Percentiles rank a stretch among this genome's conserved stretches.
Conservation (phyloP, 2,797 vertebrate species). For the Vespertilio murinus region DNA sequence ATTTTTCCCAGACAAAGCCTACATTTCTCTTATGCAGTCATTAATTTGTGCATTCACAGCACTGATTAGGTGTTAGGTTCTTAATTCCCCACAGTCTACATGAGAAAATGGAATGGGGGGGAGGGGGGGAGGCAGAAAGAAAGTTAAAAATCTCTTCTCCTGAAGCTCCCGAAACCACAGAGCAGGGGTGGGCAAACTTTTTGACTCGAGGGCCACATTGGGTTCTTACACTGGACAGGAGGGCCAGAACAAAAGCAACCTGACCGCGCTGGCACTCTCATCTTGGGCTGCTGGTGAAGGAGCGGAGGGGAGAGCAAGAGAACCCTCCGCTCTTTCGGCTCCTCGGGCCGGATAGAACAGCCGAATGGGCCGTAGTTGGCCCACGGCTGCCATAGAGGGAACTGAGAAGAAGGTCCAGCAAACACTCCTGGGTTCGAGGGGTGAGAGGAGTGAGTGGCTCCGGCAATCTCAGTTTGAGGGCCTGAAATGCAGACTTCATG, state of each 20-base stretch:
- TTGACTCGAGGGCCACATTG: too few relatives aligned
- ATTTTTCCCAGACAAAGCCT: not conserved
- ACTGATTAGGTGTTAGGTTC: not conserved
- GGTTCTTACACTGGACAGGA: too few relatives aligned
- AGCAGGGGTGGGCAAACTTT: too few relatives aligned
- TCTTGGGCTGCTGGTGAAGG: too few relatives aligned
- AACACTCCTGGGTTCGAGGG: not conserved
- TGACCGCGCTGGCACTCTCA: too few relatives aligned
- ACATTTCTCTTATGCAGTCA: not conserved
- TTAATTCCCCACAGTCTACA: not conserved
- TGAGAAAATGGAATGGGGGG: not conserved
- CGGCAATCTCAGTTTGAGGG: not conserved
- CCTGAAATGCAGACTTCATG: not conserved
- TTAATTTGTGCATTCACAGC: not conserved
- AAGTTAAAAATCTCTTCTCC: not conserved
- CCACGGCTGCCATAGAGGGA: rapidly evolving
- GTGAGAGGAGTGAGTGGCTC: not conserved
- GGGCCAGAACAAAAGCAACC: too few relatives aligned
- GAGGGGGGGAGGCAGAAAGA: not conserved
- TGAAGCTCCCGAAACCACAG: not conserved
- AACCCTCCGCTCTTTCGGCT: too few relatives aligned
- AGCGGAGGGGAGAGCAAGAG: too few relatives aligned
- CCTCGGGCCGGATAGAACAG: too few relatives aligned
- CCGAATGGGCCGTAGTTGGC: too few relatives aligned
- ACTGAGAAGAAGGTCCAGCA: not conserved